Evolutionary conservation across 2,113 vertebrate genomes (phyloP).

Genomic region (Erythrolamprus reginae): DNA sequence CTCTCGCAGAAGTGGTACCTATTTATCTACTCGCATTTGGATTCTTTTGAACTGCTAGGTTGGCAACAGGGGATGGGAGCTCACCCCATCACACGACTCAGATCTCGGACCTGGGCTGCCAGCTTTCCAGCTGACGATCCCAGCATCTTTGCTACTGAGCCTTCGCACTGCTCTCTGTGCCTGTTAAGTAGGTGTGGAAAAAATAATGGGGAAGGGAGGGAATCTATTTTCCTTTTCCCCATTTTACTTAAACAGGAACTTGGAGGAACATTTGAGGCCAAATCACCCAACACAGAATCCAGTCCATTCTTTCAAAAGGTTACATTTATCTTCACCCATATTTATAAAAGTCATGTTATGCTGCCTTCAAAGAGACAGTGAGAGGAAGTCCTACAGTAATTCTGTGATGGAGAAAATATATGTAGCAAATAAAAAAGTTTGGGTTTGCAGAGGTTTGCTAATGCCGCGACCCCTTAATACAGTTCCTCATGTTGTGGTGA

Average conservation of each 20-base stretch:
- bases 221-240: neutral
- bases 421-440: neutral
- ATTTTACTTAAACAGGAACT: neutral
- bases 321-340: neutral
- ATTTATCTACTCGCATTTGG: neutral
- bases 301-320: neutral
- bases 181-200: neutral
- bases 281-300: neutral
- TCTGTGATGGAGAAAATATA: neutral
- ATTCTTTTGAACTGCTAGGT: neutral
- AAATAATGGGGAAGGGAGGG: neutral
- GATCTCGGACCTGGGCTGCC: neutral
- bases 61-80: neutral
- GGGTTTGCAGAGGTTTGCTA: too few relatives aligned
- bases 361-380: neutral
- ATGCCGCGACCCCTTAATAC: too few relatives aligned
- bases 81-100: neutral
- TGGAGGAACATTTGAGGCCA: neutral
- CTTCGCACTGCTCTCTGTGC: neutral
- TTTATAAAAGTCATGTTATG: neutral
- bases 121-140: neutral
- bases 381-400: neutral
- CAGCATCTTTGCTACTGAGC: neutral
- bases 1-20: neutral
- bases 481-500: too few relatives aligned